A percentile compares a stretch with the other conserved stretches of the same genome.
Conservation (phyloP, 2,888 invertebrate species). For the Entomobrya proxima region DNA sequence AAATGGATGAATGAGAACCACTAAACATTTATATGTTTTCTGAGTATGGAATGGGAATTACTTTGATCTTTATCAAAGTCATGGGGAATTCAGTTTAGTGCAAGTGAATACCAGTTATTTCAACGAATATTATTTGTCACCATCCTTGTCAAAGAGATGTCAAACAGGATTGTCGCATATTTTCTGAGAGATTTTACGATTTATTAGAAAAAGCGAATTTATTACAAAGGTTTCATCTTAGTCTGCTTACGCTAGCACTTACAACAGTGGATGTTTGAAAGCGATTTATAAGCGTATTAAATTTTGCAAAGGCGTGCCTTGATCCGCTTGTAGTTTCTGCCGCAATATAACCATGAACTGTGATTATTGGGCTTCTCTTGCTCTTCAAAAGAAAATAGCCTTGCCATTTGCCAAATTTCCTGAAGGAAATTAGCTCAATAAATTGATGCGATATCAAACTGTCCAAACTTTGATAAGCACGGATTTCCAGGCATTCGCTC, state of each 20-base stretch:
- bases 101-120: neutral
- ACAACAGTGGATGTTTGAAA: too few relatives aligned
- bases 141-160: neutral
- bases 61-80: neutral
- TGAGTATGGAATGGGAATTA: neutral
- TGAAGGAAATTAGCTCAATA: neutral
- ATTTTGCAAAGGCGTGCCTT: too few relatives aligned
- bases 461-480: neutral
- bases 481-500: neutral
- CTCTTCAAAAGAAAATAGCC: slow-evolving; percentile 11
- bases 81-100: neutral
- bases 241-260: too few relatives aligned
- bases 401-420: slow-evolving; percentile 25
- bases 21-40: neutral
- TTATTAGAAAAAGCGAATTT: too few relatives aligned
- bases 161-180: too few relatives aligned
- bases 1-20: neutral
- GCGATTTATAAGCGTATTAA: too few relatives aligned
- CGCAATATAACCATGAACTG: slow-evolving; percentile 2
- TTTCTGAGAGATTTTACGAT: too few relatives aligned
- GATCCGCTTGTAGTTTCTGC: too few relatives aligned
- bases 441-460: neutral
- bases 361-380: neutral
- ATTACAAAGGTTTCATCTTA: too few relatives aligned
- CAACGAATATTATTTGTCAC: too few relatives aligned